A percentile compares a stretch with the other conserved stretches of the same genome.
These are phyloP conservation scores for Oreochromis aureus DNA, from an alignment of 2,113 vertebrate genomes.

Conservation along the genomic window DNA sequence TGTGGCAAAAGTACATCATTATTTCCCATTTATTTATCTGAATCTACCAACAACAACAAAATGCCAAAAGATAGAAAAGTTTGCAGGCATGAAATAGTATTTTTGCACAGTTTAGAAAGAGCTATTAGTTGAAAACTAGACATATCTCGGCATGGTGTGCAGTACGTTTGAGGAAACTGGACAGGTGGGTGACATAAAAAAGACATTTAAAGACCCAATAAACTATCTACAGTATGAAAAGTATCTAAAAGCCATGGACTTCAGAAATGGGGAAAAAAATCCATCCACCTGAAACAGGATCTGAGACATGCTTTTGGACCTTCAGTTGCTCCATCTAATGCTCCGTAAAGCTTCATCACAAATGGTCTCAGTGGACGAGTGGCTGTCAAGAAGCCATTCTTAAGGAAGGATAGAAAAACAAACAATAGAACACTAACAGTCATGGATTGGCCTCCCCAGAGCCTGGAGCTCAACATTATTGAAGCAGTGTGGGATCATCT, in stretches of 20 bases:
- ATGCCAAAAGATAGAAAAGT: neutral
- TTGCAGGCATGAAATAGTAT: neutral
- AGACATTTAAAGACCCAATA: neutral
- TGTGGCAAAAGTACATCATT: neutral
- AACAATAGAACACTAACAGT: neutral
- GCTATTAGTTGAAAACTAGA: neutral
- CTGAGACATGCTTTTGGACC: neutral
- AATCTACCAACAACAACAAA: neutral
- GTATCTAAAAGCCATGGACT: neutral
- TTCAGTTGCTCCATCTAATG: neutral
- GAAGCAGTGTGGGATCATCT: neutral
- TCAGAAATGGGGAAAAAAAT: neutral
- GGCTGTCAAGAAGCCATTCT: neutral
- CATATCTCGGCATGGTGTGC: neutral
- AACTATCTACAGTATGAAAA: neutral
- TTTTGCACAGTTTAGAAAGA: neutral
- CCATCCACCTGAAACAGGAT: neutral
- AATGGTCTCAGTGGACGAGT: neutral
- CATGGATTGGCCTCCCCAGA: neutral
- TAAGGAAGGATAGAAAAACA: neutral
- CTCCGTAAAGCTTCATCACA: neutral
- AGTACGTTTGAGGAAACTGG: rapidly evolving
- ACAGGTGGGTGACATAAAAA: neutral
- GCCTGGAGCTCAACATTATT: neutral
- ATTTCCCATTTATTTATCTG: neutral